Evolutionary conservation across 2,888 invertebrate genomes (phyloP).

Genomic region (Monoplex corrugatus): DNA sequence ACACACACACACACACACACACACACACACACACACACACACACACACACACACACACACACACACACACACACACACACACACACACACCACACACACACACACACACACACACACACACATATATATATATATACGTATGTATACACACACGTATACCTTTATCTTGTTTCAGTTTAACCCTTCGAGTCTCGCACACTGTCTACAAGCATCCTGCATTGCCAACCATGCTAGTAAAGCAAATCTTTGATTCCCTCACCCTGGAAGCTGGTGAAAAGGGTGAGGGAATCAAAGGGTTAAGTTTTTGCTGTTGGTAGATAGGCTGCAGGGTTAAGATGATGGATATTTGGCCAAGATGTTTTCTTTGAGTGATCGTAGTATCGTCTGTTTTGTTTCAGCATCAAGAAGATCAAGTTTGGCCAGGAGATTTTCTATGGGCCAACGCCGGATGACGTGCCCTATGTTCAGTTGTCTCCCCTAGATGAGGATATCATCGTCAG

Average conservation of each 20-base stretch:
- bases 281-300: too few relatives aligned
- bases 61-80: not conserved
- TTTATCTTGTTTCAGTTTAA: too few relatives aligned
- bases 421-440: conserved; percentile 86
- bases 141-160: not conserved
- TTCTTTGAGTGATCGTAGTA: too few relatives aligned
- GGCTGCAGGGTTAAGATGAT: too few relatives aligned
- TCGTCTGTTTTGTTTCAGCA: conserved; percentile 35
- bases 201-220: too few relatives aligned
- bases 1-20: not conserved
- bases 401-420: conserved; percentile 69
- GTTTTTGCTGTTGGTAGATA: too few relatives aligned
- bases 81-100: not conserved
- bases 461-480: conserved; percentile 82
- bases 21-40: conserved; percentile 25
- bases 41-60: not conserved
- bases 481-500: conserved; percentile 86
- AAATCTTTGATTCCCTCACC: too few relatives aligned
- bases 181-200: too few relatives aligned
- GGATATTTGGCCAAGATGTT: too few relatives aligned
- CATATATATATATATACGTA: not conserved
- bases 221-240: too few relatives aligned
- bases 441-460: conserved; percentile 88
- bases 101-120: not conserved
- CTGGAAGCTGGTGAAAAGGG: too few relatives aligned